Evolutionary conservation across 2,113 vertebrate species (phyloP), one percentile per base, ranked within the genome.

Genomic region (Gadus chalcogrammus): DNA sequence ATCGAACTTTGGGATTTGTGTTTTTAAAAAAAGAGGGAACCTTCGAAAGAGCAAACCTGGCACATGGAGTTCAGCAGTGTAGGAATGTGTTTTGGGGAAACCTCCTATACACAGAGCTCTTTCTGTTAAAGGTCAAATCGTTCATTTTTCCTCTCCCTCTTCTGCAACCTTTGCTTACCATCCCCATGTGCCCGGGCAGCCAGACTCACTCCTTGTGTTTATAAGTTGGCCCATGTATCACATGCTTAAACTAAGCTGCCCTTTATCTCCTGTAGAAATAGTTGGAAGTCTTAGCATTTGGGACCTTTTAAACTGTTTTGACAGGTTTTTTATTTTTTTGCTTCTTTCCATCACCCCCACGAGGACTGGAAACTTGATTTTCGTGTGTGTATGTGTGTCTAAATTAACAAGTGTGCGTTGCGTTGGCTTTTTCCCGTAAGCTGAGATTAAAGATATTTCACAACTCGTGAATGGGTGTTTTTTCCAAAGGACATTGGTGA

Each of bases 61-160:
- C 61, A 67, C 18, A 55, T 63, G 38, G 9, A 35, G 71, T 65
- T 63, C 67, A 66, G 62, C 78, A 69, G 80, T 76, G 66, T 76
- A 73, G 83, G 85, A 87, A 88, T 89, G 86, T 78, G 78, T 84
- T 82, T 82, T 61, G 71, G 82, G 87, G 87, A 84, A 85, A 83
- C 82, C 85, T 83, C 70, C 78, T 87, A 79, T 82, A 90, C 82
- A 88, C 82, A 89, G 70, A 86, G 80, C 80, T 83, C 82, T 90
- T 90, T 91, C 85, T 89, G 88, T 88, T 83, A 88, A 92, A 88
- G 81, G 87, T 88, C 88, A 90, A 88, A 90, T 91, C 84, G 84
- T 88, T 91, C 81, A 88, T 92, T 89, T 59, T 67, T 79, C 78
- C 69, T 69, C 87, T 82, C 81, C 79, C 80, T 83, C 82, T 78